phyloP scores from a whole-genome alignment of 2,888 invertebrate genomes.

The Zaprionus obscuricornis region DNA sequence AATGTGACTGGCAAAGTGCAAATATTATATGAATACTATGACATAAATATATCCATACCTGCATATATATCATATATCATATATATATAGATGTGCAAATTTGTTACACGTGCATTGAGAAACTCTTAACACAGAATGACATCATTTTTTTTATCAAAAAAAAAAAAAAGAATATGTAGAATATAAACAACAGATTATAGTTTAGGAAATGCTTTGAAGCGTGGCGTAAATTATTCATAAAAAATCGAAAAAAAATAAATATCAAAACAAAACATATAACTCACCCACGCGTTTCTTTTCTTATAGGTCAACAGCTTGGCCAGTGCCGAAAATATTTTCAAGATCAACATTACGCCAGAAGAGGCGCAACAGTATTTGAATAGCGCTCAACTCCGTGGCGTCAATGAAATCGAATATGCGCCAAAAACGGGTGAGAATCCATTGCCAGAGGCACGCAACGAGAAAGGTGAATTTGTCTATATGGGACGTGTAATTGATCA shows the following conservation, averaged over 20 bases:
- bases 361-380: conserved; percentile 84
- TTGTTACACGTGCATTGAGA: conserved; percentile 28
- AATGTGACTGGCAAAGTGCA: conserved; percentile 53
- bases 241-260: background rate
- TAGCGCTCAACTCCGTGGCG: conserved; percentile 82
- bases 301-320: conserved; percentile 53
- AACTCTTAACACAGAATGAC: conserved; percentile 46
- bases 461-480: conserved; percentile 81
- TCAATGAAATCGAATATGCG: conserved; percentile 84
- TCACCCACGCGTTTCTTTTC: conserved; percentile 11
- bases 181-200: no score
- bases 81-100: conserved; percentile 33
- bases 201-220: conserved; percentile 19
- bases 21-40: conserved; percentile 22
- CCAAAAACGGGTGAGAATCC: conserved; percentile 85
- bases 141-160: conserved; percentile 51
- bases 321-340: conserved; percentile 84
- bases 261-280: background rate
- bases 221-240: conserved; percentile 20
- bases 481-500: conserved; percentile 86
- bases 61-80: conserved; percentile 6
- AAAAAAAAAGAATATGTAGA: no score
- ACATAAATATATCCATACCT: background rate
- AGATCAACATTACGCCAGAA: conserved; percentile 85
- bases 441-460: conserved; percentile 82